Conservation (phyloP, 2,113 vertebrate species). For the Prinia subflava region DNA sequence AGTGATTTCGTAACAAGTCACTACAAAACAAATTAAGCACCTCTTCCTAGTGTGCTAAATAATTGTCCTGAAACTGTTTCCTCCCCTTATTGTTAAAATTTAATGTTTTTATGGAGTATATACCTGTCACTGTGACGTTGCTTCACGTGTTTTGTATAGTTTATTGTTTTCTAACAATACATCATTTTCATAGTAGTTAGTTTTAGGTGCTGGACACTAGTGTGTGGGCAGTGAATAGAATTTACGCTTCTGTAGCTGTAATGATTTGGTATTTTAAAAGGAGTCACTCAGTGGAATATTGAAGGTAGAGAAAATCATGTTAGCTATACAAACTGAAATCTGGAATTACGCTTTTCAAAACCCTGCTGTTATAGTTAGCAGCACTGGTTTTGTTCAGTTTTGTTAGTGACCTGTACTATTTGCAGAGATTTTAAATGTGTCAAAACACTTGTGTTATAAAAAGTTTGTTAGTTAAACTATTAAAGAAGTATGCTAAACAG, state of each 20-base stretch:
- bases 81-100: not conserved
- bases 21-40: not conserved
- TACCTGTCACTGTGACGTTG: not conserved
- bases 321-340: not conserved
- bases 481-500: conserved; percentile 29
- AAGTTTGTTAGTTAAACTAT: not conserved
- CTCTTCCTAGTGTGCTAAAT: not conserved
- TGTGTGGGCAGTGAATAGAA: not conserved
- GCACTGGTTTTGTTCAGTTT: not conserved
- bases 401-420: not conserved
- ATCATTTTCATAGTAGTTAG: not conserved
- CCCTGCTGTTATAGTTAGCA: not conserved
- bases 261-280: not conserved
- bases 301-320: not conserved
- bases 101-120: not conserved
- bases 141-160: not conserved
- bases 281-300: not conserved
- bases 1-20: not conserved
- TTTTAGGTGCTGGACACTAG: not conserved
- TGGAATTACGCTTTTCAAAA: not conserved
- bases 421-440: not conserved
- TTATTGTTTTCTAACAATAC: not conserved
- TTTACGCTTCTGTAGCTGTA: not conserved
- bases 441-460: not conserved
- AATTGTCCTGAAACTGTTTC: not conserved